A percentile compares a stretch with the other conserved stretches of the same genome.
These are phyloP conservation scores for Halocynthia aurantium DNA, from an alignment of 23 tunicate genomes.

Conservation along the genomic window DNA sequence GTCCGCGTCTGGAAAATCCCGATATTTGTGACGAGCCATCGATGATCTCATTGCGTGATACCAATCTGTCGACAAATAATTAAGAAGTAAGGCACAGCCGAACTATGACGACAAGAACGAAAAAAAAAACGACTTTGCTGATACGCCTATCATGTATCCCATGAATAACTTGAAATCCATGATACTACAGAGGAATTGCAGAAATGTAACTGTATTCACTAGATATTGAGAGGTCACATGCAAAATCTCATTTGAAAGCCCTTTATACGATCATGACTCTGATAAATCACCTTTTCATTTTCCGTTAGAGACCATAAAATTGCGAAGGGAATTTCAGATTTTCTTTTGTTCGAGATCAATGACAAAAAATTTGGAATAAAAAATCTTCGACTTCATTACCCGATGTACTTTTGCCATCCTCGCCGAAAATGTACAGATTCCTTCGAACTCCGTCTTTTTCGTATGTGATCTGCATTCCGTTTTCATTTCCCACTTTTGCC, in stretches of 20 bases:
- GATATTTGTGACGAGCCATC: conserved; percentile 70
- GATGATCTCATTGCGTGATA: conserved; percentile 77
- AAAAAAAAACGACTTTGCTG: no score
- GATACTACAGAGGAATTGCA: no score
- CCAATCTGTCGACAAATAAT: conserved; percentile 45
- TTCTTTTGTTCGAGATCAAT: neutral
- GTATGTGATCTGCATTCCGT: conserved; percentile 89
- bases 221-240: no score
- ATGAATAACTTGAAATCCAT: no score
- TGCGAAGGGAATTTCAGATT: neutral
- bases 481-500: conserved; percentile 67
- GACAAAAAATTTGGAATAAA: neutral
- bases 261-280: no score
- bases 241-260: no score
- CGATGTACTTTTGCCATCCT: conserved; percentile 47
- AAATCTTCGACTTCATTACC: conserved; percentile 19
- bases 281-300: no score
- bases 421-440: conserved; percentile 72
- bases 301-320: no score
- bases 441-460: conserved; percentile 70
- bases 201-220: no score
- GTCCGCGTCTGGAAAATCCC: conserved; percentile 52
- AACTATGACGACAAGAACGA: no score
- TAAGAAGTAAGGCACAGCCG: no score
- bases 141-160: no score